These are phyloP conservation scores for Ictalurus punctatus DNA, from an alignment of 2,113 vertebrate species.

Conservation along the genomic window DNA sequence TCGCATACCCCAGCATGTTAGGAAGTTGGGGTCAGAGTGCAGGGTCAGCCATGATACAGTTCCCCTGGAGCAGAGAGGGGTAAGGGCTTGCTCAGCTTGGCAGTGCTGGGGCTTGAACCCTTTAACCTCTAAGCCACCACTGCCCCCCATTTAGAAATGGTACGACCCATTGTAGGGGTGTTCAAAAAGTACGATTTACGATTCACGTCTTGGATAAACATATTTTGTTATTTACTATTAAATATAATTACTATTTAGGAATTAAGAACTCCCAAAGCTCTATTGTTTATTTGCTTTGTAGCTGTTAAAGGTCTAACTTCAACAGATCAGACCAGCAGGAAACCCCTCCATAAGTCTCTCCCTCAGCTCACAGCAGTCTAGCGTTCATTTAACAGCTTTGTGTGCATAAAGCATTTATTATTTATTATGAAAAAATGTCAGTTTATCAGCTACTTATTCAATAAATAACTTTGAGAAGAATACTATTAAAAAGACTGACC, in stretches of 20 bases:
- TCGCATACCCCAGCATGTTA: no score
- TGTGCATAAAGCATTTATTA: not conserved
- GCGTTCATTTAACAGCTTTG: not conserved
- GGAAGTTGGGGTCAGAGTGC: no score
- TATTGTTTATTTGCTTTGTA: not conserved
- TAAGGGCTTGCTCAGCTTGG: no score
- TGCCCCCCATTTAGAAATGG: not conserved
- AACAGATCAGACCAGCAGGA: not conserved
- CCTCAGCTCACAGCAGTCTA: not conserved
- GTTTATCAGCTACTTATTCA: not conserved
- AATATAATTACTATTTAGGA: fast-evolving
- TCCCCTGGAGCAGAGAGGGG: no score
- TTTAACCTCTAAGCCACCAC: no score
- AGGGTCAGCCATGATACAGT: no score
- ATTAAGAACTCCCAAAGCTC: not conserved
- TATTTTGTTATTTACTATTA: not conserved
- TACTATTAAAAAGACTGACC: not conserved
- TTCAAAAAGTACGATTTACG: not conserved
- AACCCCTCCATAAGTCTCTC: not conserved
- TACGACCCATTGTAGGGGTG: not conserved
- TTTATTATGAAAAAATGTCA: not conserved
- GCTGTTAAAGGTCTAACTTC: not conserved
- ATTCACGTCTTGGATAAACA: not conserved
- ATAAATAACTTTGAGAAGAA: not conserved
- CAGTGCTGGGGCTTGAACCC: no score